phyloP scores from a whole-genome alignment of 2,113 vertebrate genomes.

The Clinocottus analis region DNA sequence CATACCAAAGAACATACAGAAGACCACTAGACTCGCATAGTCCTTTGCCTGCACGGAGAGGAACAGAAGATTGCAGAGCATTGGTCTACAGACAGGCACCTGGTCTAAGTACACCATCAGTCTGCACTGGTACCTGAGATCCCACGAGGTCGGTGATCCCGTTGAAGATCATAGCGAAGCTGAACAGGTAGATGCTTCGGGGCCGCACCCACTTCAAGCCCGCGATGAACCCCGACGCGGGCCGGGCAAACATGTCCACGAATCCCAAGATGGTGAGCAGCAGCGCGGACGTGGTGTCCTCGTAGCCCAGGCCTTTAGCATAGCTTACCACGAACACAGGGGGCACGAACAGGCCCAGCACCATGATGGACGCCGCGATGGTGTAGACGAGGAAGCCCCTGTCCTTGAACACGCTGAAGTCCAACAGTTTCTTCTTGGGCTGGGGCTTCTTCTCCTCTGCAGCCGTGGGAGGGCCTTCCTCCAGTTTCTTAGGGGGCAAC shows the following conservation, averaged over 20 bases:
- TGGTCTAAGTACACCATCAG: neutral
- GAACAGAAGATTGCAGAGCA: neutral
- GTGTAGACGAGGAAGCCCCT: slow-evolving; percentile 90
- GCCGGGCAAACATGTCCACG: slow-evolving; percentile 92
- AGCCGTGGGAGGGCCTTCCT: slow-evolving; percentile 25
- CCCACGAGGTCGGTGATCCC: slow-evolving; percentile 89
- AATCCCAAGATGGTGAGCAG: slow-evolving; percentile 92
- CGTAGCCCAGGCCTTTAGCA: slow-evolving; percentile 87
- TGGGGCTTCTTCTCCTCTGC: slow-evolving; percentile 47
- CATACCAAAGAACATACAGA: slow-evolving; percentile 94
- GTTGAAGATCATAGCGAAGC: slow-evolving; percentile 95
- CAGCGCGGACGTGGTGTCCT: slow-evolving; percentile 89
- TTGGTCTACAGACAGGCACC: neutral
- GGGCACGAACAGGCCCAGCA: slow-evolving; percentile 93
- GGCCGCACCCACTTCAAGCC: slow-evolving; percentile 89
- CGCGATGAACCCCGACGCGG: slow-evolving; percentile 86
- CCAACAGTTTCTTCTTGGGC: slow-evolving; percentile 85
- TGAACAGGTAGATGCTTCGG: slow-evolving; percentile 90
- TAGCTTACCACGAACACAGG: slow-evolving; percentile 95
- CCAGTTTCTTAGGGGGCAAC: slow-evolving; percentile 69
- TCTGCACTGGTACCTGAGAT: slow-evolving; percentile 70
- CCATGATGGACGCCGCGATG: slow-evolving; percentile 90
- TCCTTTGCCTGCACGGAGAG: slow-evolving; percentile 53
- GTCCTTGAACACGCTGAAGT: slow-evolving; percentile 90
- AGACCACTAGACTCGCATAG: slow-evolving; percentile 88